A percentile compares a stretch with the other conserved stretches of the same genome.
Conservation (phyloP, 1,140 invertebrate genomes). For the Calliopsis andreniformis region DNA sequence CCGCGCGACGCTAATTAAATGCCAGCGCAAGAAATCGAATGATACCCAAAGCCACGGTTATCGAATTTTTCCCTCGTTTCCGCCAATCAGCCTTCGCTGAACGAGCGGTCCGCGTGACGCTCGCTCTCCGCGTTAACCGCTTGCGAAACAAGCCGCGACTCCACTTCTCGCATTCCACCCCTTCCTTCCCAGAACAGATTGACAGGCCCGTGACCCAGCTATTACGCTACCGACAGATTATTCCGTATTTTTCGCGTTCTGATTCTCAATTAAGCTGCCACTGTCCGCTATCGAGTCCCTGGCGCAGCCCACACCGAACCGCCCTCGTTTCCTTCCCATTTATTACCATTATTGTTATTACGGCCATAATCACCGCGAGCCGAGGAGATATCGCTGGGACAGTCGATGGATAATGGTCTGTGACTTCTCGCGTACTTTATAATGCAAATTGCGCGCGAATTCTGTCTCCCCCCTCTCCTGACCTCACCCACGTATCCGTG, state of each 20-base stretch:
- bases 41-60: too few relatives aligned
- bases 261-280: constrained; percentile 45
- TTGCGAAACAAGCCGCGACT: constrained; percentile 34
- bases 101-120: not conserved
- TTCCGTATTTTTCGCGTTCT: constrained; percentile 21
- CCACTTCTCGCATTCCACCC: constrained; percentile 10
- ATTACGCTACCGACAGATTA: constrained; percentile 32
- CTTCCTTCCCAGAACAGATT: constrained; percentile 7
- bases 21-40: too few relatives aligned
- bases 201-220: constrained; percentile 22
- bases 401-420: constrained; percentile 60
- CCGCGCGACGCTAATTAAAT: too few relatives aligned
- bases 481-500: not conserved
- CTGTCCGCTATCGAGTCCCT: constrained; percentile 31
- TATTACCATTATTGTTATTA: constrained; percentile 63
- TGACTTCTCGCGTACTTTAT: constrained; percentile 34
- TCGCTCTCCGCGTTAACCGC: not conserved
- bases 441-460: constrained; percentile 61
- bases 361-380: constrained; percentile 50
- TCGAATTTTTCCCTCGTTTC: not conserved
- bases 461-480: constrained; percentile 12
- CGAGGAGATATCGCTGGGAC: constrained; percentile 57
- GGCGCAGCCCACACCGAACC: too few relatives aligned
- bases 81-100: not conserved
- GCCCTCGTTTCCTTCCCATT: constrained; percentile 55